Conservation (phyloP, 2,888 invertebrate species). For the Platycnemis pennipes region DNA sequence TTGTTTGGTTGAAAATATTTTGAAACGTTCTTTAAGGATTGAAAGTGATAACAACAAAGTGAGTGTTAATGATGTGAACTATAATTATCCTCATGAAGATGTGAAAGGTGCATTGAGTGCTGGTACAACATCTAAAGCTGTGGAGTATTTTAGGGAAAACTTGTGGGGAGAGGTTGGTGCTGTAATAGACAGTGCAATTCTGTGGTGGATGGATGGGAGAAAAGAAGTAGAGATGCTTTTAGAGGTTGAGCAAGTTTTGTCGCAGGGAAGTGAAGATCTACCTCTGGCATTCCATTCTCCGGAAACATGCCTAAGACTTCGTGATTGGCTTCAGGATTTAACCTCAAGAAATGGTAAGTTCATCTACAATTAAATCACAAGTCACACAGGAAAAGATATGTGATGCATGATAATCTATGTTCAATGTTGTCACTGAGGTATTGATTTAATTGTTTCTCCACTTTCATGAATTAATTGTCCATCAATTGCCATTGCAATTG, state of each 20-base stretch:
- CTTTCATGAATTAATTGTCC: too few relatives aligned
- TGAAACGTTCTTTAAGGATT: neutral
- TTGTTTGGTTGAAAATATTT: slow-evolving; percentile 48
- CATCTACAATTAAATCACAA: neutral
- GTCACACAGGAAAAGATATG: too few relatives aligned
- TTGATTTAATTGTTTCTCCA: neutral
- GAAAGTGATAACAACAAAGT: neutral
- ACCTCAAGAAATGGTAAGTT: slow-evolving; percentile 53
- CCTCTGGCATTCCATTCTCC: slow-evolving; percentile 66
- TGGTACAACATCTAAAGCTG: slow-evolving; percentile 80
- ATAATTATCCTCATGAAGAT: neutral
- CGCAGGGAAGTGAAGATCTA: slow-evolving; percentile 14
- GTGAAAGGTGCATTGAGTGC: neutral
- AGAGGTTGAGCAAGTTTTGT: slow-evolving; percentile 43
- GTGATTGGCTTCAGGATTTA: slow-evolving; percentile 73
- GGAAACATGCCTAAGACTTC: slow-evolving; percentile 73
- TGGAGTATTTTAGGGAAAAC: slow-evolving; percentile 87
- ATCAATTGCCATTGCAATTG: too few relatives aligned
- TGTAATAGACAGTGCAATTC: slow-evolving; percentile 88
- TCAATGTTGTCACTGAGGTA: too few relatives aligned
- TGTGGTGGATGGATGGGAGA: slow-evolving; percentile 85
- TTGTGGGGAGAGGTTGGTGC: slow-evolving; percentile 91
- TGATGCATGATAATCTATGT: too few relatives aligned
- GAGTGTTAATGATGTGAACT: neutral
- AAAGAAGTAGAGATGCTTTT: slow-evolving; percentile 41